phyloP scores from a whole-genome alignment of 2,113 vertebrate species.

The Pteropus alecto region DNA sequence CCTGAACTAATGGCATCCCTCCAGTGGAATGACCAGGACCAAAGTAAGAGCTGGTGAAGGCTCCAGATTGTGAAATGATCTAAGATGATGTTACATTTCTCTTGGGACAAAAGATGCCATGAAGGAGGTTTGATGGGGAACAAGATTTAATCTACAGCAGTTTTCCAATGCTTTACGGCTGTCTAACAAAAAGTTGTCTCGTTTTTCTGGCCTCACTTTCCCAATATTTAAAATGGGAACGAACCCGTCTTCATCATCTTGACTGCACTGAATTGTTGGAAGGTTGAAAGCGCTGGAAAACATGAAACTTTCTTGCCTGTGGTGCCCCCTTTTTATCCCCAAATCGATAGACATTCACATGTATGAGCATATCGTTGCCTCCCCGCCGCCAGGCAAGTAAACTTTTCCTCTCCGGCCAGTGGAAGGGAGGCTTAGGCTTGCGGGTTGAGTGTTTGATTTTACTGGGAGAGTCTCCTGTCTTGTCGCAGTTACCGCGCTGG shows the following conservation, averaged over 20 bases:
- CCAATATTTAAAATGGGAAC: not conserved
- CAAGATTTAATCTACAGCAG: not conserved
- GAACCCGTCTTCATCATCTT: not conserved
- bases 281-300: not conserved
- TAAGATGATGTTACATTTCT: not conserved
- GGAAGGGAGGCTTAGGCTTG: not conserved
- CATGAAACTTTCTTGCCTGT: not conserved
- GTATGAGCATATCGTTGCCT: not conserved
- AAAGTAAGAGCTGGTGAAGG: not conserved
- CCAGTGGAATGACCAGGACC: not conserved
- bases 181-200: not conserved
- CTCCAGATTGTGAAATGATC: not conserved
- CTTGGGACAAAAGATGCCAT: not conserved
- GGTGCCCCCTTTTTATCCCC: not conserved
- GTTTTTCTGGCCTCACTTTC: not conserved
- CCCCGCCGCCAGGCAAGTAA: not conserved
- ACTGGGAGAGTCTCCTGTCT: not conserved
- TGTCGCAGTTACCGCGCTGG: not conserved
- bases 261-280: not conserved
- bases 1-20: not conserved
- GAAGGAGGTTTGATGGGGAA: not conserved
- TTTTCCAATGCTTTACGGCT: not conserved
- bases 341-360: not conserved
- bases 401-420: not conserved
- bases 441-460: not conserved